Percentiles rank a stretch among this genome's conserved stretches.
These are phyloP conservation scores for Homarus gammarus DNA, from an alignment of 2,888 invertebrate genomes.

Conservation along the genomic window DNA sequence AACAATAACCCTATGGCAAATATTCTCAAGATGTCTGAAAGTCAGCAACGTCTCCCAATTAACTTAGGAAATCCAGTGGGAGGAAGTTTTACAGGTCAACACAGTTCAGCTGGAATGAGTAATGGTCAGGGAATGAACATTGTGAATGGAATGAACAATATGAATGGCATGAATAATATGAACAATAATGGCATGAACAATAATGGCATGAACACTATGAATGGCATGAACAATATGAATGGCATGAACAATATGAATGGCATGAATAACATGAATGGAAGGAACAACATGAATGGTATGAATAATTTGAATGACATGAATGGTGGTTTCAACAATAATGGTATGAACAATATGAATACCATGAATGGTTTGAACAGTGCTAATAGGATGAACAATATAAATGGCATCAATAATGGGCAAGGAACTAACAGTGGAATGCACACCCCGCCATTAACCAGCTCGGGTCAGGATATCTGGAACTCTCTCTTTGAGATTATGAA, in stretches of 20 bases:
- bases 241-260: background rate
- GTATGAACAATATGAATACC: conserved; percentile 8
- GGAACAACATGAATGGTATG: conserved; percentile 12
- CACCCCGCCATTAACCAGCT: background rate
- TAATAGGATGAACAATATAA: conserved; percentile 6
- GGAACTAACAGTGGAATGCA: background rate
- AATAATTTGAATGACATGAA: background rate
- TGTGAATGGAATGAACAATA: no score
- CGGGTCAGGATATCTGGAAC: conserved; percentile 24
- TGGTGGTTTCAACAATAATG: background rate
- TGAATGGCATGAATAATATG: no score
- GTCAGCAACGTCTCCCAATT: background rate
- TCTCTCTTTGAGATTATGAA: conserved; percentile 49
- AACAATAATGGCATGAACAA: no score
- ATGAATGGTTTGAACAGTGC: background rate
- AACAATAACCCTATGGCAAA: background rate
- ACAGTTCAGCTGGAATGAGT: background rate
- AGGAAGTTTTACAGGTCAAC: background rate
- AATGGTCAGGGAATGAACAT: background rate
- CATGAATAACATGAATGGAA: background rate
- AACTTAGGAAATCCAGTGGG: background rate
- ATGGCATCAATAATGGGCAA: background rate
- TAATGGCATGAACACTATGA: conserved; percentile 4
- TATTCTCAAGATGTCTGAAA: background rate
- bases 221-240: background rate